These are phyloP conservation scores for Eupeodes luniger DNA, from an alignment of 2,888 invertebrate genomes.

Conservation along the genomic window DNA sequence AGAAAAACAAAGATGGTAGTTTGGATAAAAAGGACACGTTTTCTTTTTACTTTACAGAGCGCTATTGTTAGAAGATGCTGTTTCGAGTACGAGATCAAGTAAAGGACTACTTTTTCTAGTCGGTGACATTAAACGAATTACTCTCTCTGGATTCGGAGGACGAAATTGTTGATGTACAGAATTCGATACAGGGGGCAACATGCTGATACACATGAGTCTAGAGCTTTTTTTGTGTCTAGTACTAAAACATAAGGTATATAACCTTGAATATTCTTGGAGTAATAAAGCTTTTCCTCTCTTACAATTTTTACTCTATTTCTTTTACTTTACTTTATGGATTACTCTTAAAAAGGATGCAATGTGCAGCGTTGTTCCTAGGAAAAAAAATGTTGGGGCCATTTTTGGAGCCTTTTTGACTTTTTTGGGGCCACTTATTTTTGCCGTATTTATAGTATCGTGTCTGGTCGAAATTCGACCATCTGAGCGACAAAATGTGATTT, in stretches of 20 bases:
- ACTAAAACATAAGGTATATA: slow-evolving; percentile 1
- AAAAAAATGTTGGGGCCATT: too few relatives aligned
- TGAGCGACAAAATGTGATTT: too few relatives aligned
- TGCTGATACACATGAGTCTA: slow-evolving; percentile 36
- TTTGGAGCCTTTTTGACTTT: too few relatives aligned
- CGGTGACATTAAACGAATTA: slow-evolving; percentile 46
- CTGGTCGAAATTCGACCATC: too few relatives aligned
- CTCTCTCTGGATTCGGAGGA: slow-evolving; percentile 29
- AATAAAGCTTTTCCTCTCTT: neutral
- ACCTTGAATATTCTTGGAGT: slow-evolving; percentile 9
- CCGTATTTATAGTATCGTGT: too few relatives aligned
- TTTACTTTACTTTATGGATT: too few relatives aligned
- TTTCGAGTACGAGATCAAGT: slow-evolving; percentile 70
- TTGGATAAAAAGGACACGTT: slow-evolving; percentile 47
- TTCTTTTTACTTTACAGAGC: slow-evolving; percentile 16
- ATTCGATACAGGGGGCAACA: slow-evolving; percentile 18
- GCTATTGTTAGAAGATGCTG: slow-evolving; percentile 45
- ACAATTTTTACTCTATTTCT: neutral
- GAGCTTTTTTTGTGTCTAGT: slow-evolving; percentile 38
- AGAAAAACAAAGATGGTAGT: neutral
- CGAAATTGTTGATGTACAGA: slow-evolving; percentile 29
- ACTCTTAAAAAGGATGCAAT: neutral
- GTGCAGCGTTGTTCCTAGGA: too few relatives aligned
- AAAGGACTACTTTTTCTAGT: slow-evolving; percentile 58
- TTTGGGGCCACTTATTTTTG: too few relatives aligned